Conservation (phyloP, 2,113 vertebrate species). For the Alexandromys fortis region DNA sequence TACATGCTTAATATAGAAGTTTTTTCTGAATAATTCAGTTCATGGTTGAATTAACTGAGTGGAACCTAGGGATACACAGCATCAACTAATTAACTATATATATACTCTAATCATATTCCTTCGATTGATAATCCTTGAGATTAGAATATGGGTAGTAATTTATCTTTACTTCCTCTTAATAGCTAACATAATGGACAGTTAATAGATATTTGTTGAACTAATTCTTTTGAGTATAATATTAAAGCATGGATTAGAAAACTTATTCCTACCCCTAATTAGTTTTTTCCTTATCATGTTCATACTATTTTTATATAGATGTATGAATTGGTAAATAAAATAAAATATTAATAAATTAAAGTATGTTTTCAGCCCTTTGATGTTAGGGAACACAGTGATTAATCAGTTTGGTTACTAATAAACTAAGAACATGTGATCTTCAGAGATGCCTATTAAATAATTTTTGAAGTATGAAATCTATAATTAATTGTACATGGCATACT, state of each 20-base stretch:
- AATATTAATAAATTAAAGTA: constrained; percentile 46
- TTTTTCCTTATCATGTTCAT: constrained; percentile 26
- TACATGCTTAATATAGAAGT: background rate
- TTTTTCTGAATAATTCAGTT: background rate
- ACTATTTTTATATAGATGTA: constrained; percentile 37
- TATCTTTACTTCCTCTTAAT: constrained; percentile 22
- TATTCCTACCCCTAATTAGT: background rate
- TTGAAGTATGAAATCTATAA: constrained; percentile 28
- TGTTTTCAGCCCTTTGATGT: constrained; percentile 5
- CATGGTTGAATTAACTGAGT: background rate
- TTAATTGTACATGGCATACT: background rate
- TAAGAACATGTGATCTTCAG: constrained; percentile 12
- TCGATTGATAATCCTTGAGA: constrained; percentile 28
- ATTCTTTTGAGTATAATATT: constrained; percentile 38
- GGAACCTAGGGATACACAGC: background rate
- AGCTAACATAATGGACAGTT: background rate
- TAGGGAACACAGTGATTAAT: constrained; percentile 39
- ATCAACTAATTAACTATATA: background rate
- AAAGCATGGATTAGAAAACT: constrained; percentile 46
- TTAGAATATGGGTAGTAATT: constrained; percentile 35
- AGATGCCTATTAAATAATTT: constrained; percentile 40
- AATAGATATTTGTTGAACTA: constrained; percentile 48
- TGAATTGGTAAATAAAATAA: constrained; percentile 47
- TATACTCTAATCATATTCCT: constrained; percentile 27
- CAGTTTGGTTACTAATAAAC: background rate